Conservation (phyloP, 1,140 invertebrate genomes). For the Ceratosolen fusciceps region DNA sequence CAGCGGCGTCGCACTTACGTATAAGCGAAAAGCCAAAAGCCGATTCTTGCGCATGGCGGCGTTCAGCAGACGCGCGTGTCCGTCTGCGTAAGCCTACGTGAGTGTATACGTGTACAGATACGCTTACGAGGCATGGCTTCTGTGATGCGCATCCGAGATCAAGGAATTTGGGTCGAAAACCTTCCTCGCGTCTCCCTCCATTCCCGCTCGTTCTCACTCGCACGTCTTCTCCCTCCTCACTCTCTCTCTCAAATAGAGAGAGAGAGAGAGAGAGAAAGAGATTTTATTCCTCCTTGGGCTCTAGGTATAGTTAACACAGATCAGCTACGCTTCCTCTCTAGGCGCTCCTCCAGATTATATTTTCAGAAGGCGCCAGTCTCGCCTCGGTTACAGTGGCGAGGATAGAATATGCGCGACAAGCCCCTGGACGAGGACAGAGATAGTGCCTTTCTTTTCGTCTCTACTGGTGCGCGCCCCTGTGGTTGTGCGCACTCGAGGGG, state of each 20-base stretch:
- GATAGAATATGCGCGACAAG: background rate
- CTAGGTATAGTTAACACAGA: conserved; percentile 9
- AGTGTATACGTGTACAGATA: background rate
- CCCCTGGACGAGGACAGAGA: background rate
- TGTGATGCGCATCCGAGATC: background rate
- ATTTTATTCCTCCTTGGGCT: conserved; percentile 9
- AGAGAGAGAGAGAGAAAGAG: too few relatives aligned
- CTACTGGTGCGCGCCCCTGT: background rate
- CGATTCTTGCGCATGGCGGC: conserved; percentile 4
- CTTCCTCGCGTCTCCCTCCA: background rate
- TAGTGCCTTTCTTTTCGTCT: background rate
- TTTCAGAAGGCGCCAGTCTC: conserved; percentile 47
- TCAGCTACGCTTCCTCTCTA: conserved; percentile 16
- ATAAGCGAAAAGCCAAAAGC: conserved; percentile 10
- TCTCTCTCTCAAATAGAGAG: conserved; percentile 3
- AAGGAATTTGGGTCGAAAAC: conserved; percentile 47
- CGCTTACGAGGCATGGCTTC: background rate
- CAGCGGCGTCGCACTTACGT: background rate
- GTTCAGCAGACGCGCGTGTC: background rate
- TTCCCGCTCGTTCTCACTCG: background rate
- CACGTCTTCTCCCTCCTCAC: background rate
- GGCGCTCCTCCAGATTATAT: conserved; percentile 39
- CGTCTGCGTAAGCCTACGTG: background rate
- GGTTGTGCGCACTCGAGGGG: background rate
- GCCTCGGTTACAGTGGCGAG: background rate